Base-by-base conservation (phyloP, 2,797 vertebrate genomes). In the Uromys caudimaculatus region DNA sequence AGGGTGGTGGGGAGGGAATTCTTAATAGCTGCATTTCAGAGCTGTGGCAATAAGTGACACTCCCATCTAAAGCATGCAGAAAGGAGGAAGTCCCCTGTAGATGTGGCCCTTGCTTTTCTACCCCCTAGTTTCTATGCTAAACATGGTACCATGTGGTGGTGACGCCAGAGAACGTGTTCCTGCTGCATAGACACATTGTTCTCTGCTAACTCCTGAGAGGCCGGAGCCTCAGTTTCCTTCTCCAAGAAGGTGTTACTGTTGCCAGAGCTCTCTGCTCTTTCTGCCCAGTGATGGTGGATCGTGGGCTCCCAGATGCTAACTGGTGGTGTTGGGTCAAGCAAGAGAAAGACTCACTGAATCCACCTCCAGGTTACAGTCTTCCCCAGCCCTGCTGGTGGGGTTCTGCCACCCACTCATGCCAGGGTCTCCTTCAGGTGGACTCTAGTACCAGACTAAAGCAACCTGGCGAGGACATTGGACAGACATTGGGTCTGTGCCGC, bases 401-500 rank as follows among this genome's bases (percentile, higher is more conserved):
- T 56, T 52, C 47, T 58, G 60, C 81, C 12, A 6, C 3, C 6
- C 5, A 50, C 67, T 52, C 60, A n/a, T 73, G 6, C 2, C 73
- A 83, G 64, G 17, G 60, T 44, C 62, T 12, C 14, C 1, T 24
- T 67, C 27, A 19, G 44, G 32, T n/a, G 10, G 50, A 50, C 35
- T 82, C 56, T 94, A 79, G 73, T 12, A 60, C 58, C 41, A 41
- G 24, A 9, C 12, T 14, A 44, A 52, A 62, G 3, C 6, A 2
- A 52, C 78, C 58, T 41, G 50, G 17, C 14, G 8, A 38, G 76
- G n/a, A 56, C 12, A 73, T 44, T 47, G 79, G n/a, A 50, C 35
- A 29, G 47, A 41, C 4, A 16, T 38, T 14, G 3, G 6, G 60
- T 11, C 14, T 6, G 0, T 58, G 52, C 5, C 0, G n/a, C 8